Evolutionary conservation across 92 coral and sea anemone species (phyloP).

Genomic region (Virgularia gustaviana): DNA sequence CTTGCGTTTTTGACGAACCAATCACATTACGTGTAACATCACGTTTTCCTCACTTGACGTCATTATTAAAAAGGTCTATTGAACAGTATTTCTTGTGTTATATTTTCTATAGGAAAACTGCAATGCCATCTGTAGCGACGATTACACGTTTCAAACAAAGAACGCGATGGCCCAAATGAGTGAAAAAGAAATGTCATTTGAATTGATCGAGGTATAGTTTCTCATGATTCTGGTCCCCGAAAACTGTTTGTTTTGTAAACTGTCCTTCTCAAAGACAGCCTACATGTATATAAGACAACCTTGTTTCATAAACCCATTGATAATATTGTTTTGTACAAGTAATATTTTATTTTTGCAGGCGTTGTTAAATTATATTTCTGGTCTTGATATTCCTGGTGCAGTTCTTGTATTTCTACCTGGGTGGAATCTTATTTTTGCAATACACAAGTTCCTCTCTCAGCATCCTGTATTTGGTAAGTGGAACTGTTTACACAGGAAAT

Average conservation of each 20-base stretch:
- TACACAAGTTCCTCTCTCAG: conserved; percentile 73
- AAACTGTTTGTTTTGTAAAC: background rate
- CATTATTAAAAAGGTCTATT: too few relatives aligned
- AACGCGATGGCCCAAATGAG: conserved; percentile 94
- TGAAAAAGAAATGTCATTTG: conserved; percentile 98
- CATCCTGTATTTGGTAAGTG: conserved; percentile 84
- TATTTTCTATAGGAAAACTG: conserved; percentile 69
- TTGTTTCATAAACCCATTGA: too few relatives aligned
- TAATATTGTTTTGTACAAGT: background rate
- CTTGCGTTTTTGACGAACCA: too few relatives aligned
- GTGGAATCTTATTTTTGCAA: conserved; percentile 94
- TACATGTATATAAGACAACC: too few relatives aligned
- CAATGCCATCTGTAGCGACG: conserved; percentile 76
- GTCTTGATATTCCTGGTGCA: conserved; percentile 92
- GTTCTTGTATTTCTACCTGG: conserved; percentile 93
- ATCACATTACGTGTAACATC: too few relatives aligned
- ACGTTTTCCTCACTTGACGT: too few relatives aligned
- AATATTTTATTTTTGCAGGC: conserved; percentile 68
- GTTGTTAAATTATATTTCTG: conserved; percentile 77
- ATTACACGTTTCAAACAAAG: conserved; percentile 94
- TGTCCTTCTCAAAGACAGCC: too few relatives aligned
- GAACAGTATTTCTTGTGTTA: background rate
- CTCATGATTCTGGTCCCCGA: background rate
- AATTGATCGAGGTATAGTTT: conserved; percentile 74
- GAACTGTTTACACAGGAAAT: background rate